Base-by-base conservation (phyloP, 1,140 invertebrate genomes). In the Radopholus similis region DNA sequence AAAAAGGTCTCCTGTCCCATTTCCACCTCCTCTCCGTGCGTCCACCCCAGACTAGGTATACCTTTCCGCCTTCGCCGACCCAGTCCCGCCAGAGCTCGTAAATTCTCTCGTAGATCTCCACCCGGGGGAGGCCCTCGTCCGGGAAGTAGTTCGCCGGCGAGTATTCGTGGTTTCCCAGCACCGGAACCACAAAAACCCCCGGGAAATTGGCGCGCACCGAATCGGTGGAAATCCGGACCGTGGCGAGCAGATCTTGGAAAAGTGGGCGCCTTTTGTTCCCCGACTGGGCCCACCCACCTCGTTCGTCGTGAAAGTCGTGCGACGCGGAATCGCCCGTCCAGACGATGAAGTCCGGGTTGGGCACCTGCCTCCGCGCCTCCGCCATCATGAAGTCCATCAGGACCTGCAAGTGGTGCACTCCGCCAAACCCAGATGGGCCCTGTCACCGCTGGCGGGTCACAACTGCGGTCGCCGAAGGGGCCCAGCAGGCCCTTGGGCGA, bases 241-340 rank as follows among this genome's bases (percentile, higher is more conserved):
- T 65, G 60, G 68, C 62, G 2, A 77, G 53, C n/a, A 13, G 77
- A 64, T 55, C 80, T 77, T 80, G 38, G 38, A 78, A 51, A 59
- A 32, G 2, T 1, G 30, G 30, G 1, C 69, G 37, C n/a, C 0
- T 32, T 9, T 64, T 38, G 51, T 23, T 34, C 1, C 15, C 35
- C 37, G 49, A 35, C 4, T 34, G 3, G 13, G 44, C 32, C 11
- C 53, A 57, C 51, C 57, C 53, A 79, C 77, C 71, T 38, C 72
- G 40, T 30, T 55, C 34, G 13, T 40, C 58, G 55, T 80, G 81
- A 28, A 66, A 37, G 21, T 68, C 73, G 53, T 80, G 78, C 4
- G 78, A 72, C 6, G 77, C 77, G 53, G 74, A 77, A 51, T 80
- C 78, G 4, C 78, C 78, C n/a, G 78, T 80, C 78, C 78, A 80